phyloP scores from a whole-genome alignment of 2,797 vertebrate genomes.

The Gymnocypris eckloni region DNA sequence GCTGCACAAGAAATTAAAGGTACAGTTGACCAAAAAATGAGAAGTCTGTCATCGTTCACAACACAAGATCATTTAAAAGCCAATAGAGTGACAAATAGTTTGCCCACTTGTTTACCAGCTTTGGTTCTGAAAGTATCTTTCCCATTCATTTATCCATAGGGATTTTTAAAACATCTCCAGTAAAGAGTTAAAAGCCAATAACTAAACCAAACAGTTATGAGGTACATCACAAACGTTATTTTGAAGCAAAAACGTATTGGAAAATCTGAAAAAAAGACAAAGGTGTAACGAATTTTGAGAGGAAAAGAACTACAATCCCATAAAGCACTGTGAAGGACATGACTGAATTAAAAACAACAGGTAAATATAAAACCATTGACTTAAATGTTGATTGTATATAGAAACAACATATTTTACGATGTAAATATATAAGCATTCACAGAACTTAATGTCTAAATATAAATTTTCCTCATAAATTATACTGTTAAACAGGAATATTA shows the following conservation, averaged over 20 bases:
- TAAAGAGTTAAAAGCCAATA: not conserved
- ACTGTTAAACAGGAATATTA: not conserved
- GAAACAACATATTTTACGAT: not conserved
- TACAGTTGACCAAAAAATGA: not conserved
- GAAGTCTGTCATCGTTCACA: not conserved
- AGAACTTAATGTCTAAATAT: no score
- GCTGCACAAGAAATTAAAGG: not conserved
- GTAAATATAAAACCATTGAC: not conserved
- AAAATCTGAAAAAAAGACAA: not conserved
- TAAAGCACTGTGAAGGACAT: not conserved
- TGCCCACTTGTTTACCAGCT: not conserved
- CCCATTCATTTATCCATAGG: not conserved
- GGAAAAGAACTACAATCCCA: not conserved
- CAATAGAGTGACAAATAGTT: not conserved
- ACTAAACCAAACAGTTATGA: not conserved
- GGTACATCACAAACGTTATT: not conserved
- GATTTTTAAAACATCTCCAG: not conserved
- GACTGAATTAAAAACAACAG: not conserved
- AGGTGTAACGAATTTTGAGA: not conserved
- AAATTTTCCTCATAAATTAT: not conserved
- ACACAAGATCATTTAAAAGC: not conserved
- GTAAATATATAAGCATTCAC: not conserved
- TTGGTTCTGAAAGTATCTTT: not conserved
- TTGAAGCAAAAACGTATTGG: not conserved
- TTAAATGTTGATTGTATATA: not conserved